Base-by-base conservation (phyloP, 2,113 vertebrate genomes). In the Otocyon megalotis region DNA sequence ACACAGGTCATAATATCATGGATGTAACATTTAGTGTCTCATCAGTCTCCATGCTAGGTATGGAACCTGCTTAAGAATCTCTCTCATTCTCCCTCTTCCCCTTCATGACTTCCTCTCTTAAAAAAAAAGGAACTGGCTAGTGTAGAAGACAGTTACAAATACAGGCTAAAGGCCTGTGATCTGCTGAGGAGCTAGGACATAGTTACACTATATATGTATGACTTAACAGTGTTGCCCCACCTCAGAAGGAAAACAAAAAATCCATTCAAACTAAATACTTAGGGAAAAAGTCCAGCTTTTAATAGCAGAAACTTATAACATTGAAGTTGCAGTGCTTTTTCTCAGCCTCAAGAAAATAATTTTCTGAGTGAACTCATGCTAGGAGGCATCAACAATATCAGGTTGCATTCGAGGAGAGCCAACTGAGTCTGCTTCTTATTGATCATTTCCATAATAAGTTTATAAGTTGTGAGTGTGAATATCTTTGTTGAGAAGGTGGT, bases 361-460 rank as follows among this genome's bases (percentile, higher is more conserved):
- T 65, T 65, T n/a, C 96, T 98, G 98, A 97, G 96, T 95, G 86
- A 97, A 96, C 90, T 85, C 97, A 96, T 97, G 96, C 94, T 95
- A 94, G 98, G 94, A 85, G 72, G 96, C 94, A 74, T 97, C 97
- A 95, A 94, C 93, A 83, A 91, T 76, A 3, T 98, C 98, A 96
- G 98, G 97, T 98, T 98, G 93, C 97, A 93, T 97, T 98, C 98
- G 95, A 98, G 22, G 96, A 98, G 97, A 97, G 98, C 97, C 98
- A 98, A 93, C 98, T 96, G 96, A 20, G 94, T 98, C 96, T 96
- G 98, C 97, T 97, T 98, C 97, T 9, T 81, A 77, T 65, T 43
- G 13, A 10, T 96, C 93, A 98, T 99, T 99, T 96, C 98, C 54
- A 99, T 99, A 97, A 99, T 96, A 84, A 99, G 99, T 98, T 98